Conservation (phyloP, 2,888 invertebrate genomes). For the Megalurothrips usitatus region DNA sequence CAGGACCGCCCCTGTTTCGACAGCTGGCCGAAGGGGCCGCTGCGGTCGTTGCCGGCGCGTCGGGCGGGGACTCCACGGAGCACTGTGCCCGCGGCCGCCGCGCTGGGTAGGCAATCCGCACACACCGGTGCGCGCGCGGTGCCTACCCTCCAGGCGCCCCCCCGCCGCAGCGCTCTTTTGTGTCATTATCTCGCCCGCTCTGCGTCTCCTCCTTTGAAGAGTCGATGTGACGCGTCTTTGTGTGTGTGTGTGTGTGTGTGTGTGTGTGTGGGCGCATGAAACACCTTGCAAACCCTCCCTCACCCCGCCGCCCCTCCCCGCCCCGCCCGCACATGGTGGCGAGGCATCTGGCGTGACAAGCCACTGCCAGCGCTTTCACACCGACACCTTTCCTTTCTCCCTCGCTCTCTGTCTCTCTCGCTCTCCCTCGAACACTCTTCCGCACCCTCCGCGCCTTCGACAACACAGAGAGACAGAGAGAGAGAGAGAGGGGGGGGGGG, state of each 20-base stretch:
- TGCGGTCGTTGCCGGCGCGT: neutral
- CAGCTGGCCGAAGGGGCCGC: neutral
- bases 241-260: neutral
- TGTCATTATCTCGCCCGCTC: too few species aligned
- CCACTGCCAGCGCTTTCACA: neutral
- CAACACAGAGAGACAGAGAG: too few species aligned
- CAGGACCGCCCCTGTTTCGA: too few species aligned
- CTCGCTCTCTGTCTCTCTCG: too few species aligned
- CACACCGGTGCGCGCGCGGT: neutral
- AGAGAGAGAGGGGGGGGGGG: too few species aligned
- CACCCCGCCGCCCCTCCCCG: neutral
- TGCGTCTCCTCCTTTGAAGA: too few species aligned
- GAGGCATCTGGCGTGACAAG: constrained; percentile 21
- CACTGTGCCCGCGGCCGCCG: too few species aligned
- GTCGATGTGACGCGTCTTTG: too few species aligned
- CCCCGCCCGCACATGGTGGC: neutral
- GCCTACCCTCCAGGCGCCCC: neutral
- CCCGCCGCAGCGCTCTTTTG: neutral
- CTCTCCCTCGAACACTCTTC: too few species aligned
- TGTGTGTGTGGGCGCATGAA: neutral
- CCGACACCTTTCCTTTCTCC: neutral
- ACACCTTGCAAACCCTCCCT: neutral
- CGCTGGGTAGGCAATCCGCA: neutral
- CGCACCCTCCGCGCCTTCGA: too few species aligned
- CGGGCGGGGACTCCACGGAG: too few species aligned